Conservation (phyloP, 2,113 vertebrate species). For the Pollimyrus isidori region DNA sequence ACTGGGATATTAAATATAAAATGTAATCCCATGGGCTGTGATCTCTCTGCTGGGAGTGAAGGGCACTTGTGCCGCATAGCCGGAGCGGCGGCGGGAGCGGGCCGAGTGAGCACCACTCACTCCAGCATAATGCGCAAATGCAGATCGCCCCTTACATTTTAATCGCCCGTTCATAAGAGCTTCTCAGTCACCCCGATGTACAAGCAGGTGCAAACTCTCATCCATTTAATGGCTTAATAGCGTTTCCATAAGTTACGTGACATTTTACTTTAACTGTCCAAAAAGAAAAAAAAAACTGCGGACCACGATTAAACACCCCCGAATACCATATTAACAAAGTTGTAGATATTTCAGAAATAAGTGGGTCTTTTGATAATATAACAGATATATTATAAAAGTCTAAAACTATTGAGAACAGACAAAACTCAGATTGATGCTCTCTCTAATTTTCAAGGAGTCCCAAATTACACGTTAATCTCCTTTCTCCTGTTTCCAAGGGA, state of each 20-base stretch:
- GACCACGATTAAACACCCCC: background rate
- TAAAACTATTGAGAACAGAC: background rate
- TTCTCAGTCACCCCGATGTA: background rate
- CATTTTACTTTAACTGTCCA: conserved; percentile 1
- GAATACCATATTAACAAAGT: background rate
- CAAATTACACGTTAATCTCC: background rate
- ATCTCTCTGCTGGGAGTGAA: background rate
- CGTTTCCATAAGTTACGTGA: background rate
- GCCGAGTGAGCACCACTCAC: background rate
- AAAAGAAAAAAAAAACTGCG: background rate
- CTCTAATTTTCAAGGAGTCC: background rate
- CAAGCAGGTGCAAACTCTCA: conserved; percentile 3
- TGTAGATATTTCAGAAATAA: background rate
- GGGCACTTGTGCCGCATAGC: background rate
- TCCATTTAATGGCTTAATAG: conserved; percentile 11
- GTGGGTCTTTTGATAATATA: background rate
- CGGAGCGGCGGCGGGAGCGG: background rate
- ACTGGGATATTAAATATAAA: background rate
- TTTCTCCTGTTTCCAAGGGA: conserved; percentile 1
- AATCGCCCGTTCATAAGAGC: conserved; percentile 1
- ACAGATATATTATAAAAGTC: background rate
- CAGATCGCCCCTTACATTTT: background rate
- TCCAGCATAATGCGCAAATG: background rate
- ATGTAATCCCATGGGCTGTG: background rate
- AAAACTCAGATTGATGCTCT: background rate